Evolutionary conservation across 2,113 vertebrate species (phyloP), one percentile per base, ranked within the genome.

Genomic region (Sapajus apella): DNA sequence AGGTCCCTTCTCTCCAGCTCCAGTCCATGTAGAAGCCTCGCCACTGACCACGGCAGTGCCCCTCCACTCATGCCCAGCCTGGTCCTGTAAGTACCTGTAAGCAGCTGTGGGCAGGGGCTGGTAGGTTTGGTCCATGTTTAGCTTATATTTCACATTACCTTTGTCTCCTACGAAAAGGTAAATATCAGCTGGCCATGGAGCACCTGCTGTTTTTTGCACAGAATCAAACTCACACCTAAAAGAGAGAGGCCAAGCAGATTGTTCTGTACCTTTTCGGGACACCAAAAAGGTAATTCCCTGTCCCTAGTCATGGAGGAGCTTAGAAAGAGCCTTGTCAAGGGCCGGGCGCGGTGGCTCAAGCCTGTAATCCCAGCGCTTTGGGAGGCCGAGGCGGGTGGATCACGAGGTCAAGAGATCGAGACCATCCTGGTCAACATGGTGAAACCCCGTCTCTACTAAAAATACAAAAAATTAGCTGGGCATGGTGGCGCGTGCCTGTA

Each of bases 1-100:
- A 43, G 32, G 2, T 25, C 2, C 20, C 13, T 3, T 6, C 2
- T 0, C 13, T 8, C 17, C 23, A 0, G 8, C 16, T 32, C 21
- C 0, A 0, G 3, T 25, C 12, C 14, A 56, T 30, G 8, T 3
- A 10, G 43, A 4, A 13, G 35, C 37, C 16, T 43, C 2, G 6
- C 4, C 17, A 8, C 75, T 43, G 20, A 17, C 18, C 0, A 10
- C 16, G 3, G 1, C 3, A 2, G 16, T 2, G 6, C 12, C 8
- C 0, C 23, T 3, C 30, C 5, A 7, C 82, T 45, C 30, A 1
- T 66, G 17, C 40, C 68, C 8, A 2, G 23, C 18, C 73, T 13
- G 25, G 43, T 3, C 1, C 25, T 45, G 27, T 43, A 21, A 40
- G 23, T 8, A 9, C 18, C 14, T 10, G 13, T 21, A 35, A 56